Base-by-base conservation (phyloP, 53 echinoderm and acorn worm genomes). In the Hippasteria phrygiana region DNA sequence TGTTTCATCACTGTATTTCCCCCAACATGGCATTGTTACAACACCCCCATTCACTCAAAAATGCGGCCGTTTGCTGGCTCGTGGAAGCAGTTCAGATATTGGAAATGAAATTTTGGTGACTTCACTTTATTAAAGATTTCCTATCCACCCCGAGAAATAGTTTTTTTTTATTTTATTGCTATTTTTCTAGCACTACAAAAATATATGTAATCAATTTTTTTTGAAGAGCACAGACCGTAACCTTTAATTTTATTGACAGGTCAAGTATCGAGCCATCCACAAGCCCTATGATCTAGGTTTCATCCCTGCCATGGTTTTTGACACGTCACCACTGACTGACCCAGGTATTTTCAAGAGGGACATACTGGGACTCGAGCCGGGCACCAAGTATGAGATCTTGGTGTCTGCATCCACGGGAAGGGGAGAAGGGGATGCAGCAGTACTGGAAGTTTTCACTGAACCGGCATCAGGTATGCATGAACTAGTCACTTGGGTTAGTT, bases 331-430 rank as follows among this genome's bases (percentile, higher is more conserved):
- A 42, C 37, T 45, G 13, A 28, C 53, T 0, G 24, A 33, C 6
- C 70, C 38, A 36, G 36, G 36, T 13, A 22, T 62, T 4, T 43
- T 45, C 32, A 66, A 3, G 14, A 35, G 45, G 5, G 62, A 10
- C 10, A 71, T 81, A 18, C 31, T 16, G 43, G 71, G 71, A 13
- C 74, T 92, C 27, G 84, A 75, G 34, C 89, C 92, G 16, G 83
- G 89, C 45, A 92, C 92, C 13, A 63, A 75, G 9, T 92, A 92
- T 54, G 84, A 92, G 56, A 67, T 92, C 7, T 5, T 27, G 45
- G 71, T 92, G 46, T 66, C 86, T 37, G 93, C 93, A 31, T 66
- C 75, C 22, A 93, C 93, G 0, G 27, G 31, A 34, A 37, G 34
- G 11, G 93, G 93, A 24, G 29, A 76, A 54, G 93, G 93, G n/a